Conservation (phyloP, 1,140 invertebrate genomes). For the Drosophila sturtevanti region DNA sequence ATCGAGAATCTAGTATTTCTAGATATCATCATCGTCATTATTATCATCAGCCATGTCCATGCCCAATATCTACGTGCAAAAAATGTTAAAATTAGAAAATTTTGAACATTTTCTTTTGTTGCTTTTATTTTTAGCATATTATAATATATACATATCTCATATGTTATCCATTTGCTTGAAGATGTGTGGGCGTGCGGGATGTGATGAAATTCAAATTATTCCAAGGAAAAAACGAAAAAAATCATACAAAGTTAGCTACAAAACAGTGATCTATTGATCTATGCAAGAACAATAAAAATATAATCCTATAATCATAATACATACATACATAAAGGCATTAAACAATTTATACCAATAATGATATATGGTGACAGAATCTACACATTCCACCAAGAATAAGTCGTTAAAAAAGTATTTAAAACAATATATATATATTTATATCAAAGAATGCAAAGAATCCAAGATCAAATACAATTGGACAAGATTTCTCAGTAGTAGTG, state of each 20-base stretch:
- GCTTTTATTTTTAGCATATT: conserved; percentile 48
- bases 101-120: conserved; percentile 26
- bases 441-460: no score
- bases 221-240: neutral
- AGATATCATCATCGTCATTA: conserved; percentile 37
- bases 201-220: conserved; percentile 1
- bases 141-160: conserved; percentile 38
- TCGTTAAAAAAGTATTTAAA: no score
- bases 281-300: neutral
- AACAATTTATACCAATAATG: no score
- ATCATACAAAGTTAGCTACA: neutral
- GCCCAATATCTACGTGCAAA: conserved; percentile 55
- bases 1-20: conserved; percentile 10
- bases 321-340: no score
- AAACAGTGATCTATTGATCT: neutral
- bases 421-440: no score
- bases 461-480: no score
- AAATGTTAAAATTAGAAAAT: conserved; percentile 67
- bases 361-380: no score
- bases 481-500: no score
- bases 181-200: conserved; percentile 18
- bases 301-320: no score
- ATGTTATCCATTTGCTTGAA: conserved; percentile 42
- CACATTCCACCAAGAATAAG: no score
- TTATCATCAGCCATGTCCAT: conserved; percentile 15